Base-by-base conservation (phyloP, 2,113 vertebrate genomes). In the Corythaixoides concolor region DNA sequence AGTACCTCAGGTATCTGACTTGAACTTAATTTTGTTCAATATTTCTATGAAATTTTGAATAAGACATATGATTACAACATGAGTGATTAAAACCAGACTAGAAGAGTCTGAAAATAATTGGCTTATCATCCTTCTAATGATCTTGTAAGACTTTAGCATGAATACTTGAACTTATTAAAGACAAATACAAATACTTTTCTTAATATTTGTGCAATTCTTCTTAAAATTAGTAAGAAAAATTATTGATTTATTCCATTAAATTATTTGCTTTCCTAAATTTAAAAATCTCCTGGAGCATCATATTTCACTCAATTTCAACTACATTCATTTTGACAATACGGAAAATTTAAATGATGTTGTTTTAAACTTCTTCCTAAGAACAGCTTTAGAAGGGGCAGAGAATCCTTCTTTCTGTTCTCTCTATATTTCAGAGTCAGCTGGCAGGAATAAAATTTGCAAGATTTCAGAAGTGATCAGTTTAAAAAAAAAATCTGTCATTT, bases 61-160 rank as follows among this genome's bases (percentile, higher is more conserved):
- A 60, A 67, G 21, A 39, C 16, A 11, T 12, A 64, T 47, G 12
- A 8, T 63, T 53, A 56, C 15, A 83, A 17, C 0, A 0, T 30
- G 30, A 59, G 19, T 39, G 63, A 41, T 67, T 77, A 26, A 62
- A 85, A 69, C 1, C 2, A 52, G 89, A 55, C 33, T 37, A 27
- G 12, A 93, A 67, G 17, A 45, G 5, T 59, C 27, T 50, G 23
- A 16, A 67, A 37, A 22, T 55, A 50, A 12, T 55, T 21, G 7
- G 32, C 41, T 81, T 77, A 41, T 56, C 22, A 30, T 66, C 78
- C 9, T 62, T 69, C 16, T 87, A 66, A 67, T 67, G 35, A n/a
- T 14, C 12, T 59, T 59, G 13, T 32, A 73, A 90, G 26, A 77
- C 11, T 30, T 28, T 17, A 4, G 4, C 33, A 85, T 59, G 14